Base-by-base conservation (phyloP, 2,888 invertebrate genomes). In the Nowickia ferox region DNA sequence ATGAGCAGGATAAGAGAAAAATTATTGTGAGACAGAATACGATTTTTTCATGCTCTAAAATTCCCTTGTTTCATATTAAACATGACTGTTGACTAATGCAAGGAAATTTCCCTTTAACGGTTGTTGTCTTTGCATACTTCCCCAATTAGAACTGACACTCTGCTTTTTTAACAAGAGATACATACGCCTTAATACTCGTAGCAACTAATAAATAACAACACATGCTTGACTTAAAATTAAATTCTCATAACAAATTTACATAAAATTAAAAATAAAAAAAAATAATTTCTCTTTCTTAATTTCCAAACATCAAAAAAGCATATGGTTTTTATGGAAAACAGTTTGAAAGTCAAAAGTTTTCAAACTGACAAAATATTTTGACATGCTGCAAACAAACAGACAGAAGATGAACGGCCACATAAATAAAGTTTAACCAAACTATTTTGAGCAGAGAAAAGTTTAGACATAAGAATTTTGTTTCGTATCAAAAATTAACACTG, bases 361-460 rank as follows among this genome's bases (percentile, higher is more conserved):
- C 59, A 48, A 78, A 72, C 76, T 86, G 86, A 69, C 86, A 69
- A n/a, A 79, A 86, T 86, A 63, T 82, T 86, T 86, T 75, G 83
- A 86, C 83, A 86, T 63, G 44, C 57, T 69, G 3, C 59, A 44
- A 19, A 40, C 30, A 53, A 9, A 15, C 48, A 22, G 17, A 2
- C 55, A 30, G 13, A 42, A 9, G 51, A 51, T 42, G 65, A 17
- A 38, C 55, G n/a, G 10, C 2, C 30, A 4, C 42, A 63, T 40
- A 48, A 46, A 40, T 19, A 53, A 53, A 53, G 8, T 66, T 77
- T 30, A 65, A 77, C 71, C 80, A 74, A 17, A 44, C 1, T 1
- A 11, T 15, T 57, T 9, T 30, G 30, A 30, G 30, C 2, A 30
- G 2, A 30, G 30, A 4, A 4, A 30, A 30, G 30, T 30, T 30